Evolutionary conservation across 2,113 vertebrate species (phyloP).

Genomic region (Hyperopisus bebe): DNA sequence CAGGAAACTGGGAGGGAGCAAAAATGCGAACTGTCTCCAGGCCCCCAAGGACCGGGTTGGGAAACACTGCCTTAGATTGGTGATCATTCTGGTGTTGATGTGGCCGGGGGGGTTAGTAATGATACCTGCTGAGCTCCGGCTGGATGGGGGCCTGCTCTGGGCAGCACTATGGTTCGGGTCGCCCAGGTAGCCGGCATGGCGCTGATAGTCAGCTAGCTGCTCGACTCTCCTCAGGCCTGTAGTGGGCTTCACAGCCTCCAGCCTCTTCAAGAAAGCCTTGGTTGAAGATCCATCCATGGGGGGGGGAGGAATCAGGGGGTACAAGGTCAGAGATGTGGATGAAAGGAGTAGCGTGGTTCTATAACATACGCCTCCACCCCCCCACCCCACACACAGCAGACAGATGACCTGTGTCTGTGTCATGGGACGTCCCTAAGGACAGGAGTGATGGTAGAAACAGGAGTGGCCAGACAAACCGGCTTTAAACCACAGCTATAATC

Average conservation of each 20-base stretch:
- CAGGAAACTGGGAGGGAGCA: background rate
- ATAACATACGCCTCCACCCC: background rate
- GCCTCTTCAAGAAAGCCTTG: slow-evolving; percentile 80
- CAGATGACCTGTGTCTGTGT: background rate
- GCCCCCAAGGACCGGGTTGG: background rate
- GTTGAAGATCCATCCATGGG: background rate
- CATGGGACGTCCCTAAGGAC: background rate
- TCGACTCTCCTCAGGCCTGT: slow-evolving; percentile 74
- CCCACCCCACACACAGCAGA: background rate
- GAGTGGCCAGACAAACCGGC: background rate
- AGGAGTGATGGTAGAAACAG: background rate
- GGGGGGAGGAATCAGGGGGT: background rate
- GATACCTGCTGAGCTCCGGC: slow-evolving; percentile 51
- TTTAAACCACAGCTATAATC: background rate
- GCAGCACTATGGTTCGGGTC: slow-evolving; percentile 41
- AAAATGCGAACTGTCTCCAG: background rate
- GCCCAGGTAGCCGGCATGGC: slow-evolving; percentile 62
- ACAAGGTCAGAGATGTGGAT: background rate
- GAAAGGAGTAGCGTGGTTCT: background rate
- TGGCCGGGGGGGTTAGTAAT: background rate
- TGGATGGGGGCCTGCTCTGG: slow-evolving; percentile 50
- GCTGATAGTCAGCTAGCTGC: slow-evolving; percentile 80
- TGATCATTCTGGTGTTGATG: background rate
- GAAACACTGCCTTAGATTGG: background rate
- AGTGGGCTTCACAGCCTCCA: slow-evolving; percentile 83